Conservation (phyloP, 2,797 vertebrate genomes). For the Hydrolagus colliei region DNA sequence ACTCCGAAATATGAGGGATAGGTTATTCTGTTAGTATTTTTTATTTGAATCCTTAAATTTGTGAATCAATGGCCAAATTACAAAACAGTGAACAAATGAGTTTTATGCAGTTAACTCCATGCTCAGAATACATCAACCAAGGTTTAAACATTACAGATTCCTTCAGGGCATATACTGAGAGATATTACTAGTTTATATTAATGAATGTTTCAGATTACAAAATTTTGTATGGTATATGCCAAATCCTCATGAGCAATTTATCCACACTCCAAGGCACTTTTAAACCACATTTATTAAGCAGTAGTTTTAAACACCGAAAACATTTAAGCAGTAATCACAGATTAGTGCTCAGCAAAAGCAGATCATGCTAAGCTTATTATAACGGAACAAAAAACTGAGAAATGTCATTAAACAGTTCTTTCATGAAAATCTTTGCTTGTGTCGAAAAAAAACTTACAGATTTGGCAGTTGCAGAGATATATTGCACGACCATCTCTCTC, state of each 20-base stretch:
- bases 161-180: conserved; percentile 36
- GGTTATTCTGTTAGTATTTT: background rate
- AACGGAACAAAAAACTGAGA: conserved; percentile 36
- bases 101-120: conserved; percentile 37
- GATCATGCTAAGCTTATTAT: conserved; percentile 50
- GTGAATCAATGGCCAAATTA: background rate
- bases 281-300: conserved; percentile 35
- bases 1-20: background rate
- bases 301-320: conserved; percentile 36
- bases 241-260: conserved; percentile 44
- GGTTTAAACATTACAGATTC: conserved; percentile 42
- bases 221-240: conserved; percentile 37
- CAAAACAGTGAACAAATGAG: background rate
- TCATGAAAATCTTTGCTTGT: conserved; percentile 39
- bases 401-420: conserved; percentile 38
- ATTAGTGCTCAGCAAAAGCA: conserved; percentile 46
- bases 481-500: conserved; percentile 95
- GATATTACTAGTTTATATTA: conserved; percentile 40
- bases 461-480: conserved; percentile 95
- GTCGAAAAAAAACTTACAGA: conserved; percentile 73
- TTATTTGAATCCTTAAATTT: background rate
- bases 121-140: conserved; percentile 36
- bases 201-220: conserved; percentile 44
- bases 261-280: conserved; percentile 39
- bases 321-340: conserved; percentile 47